Evolutionary conservation across 1,140 invertebrate genomes (phyloP), one percentile per base, ranked within the genome.

Genomic region (Cotesia vestalis): DNA sequence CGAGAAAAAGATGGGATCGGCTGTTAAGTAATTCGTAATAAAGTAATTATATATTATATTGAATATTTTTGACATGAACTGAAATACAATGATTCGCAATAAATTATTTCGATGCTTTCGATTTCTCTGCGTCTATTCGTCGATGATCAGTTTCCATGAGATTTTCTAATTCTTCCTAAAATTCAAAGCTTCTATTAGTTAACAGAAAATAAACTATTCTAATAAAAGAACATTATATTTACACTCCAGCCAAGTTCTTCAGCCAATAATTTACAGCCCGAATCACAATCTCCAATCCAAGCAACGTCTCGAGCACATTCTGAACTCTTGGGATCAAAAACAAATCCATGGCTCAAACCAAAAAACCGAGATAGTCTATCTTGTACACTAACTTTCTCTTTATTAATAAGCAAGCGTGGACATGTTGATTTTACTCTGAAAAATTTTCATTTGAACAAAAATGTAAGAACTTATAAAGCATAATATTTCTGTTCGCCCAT

Each of bases 281-380:
- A 91, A 87, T 99, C 96, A 84, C 96, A 97, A 77, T 95, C 92
- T 1, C 95, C 95, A 51, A 96, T 85, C 84, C 91, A 92, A 38
- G 94, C 93, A n/a, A 98, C 93, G 88, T 98, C 96, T 17, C 96
- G 84, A 36, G 77, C 76, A 38, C 73, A 40, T 2, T 90, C 87
- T 63, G 92, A 89, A 62, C 89, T 87, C 62, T 89, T 88, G 2
- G 83, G 79, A 78, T 94, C 91, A 81, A 94, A 91, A 64, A 91
- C 88, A 52, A 96, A 86, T 0, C 92, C 91, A 75, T 88, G 76
- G 66, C 77, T 74, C 66, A 92, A 71, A 76, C 91, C 89, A 77
- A 91, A 78, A 72, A 92, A 79, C 53, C 85, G 80, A 64, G 88
- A 86, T 11, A 91, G 76, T 46, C 87, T 85, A 68, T 89, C 85